A percentile compares a stretch with the other conserved stretches of the same genome.
Evolutionary conservation across 2,113 vertebrate genomes (phyloP).

Genomic region (Taxidea taxus): DNA sequence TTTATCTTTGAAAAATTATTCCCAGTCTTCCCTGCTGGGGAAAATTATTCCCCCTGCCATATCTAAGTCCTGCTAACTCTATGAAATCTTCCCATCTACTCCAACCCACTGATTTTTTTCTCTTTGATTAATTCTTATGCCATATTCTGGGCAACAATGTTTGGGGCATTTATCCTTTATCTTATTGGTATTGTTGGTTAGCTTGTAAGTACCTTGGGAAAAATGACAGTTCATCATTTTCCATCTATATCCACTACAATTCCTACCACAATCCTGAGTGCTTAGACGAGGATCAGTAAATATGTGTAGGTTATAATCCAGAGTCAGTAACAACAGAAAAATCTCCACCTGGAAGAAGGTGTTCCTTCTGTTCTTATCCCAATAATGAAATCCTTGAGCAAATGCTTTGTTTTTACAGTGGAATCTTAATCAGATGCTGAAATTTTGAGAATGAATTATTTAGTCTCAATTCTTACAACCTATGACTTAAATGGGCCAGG

Average conservation of each 20-base stretch:
- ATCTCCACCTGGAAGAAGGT: not conserved
- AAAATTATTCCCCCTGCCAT: not conserved
- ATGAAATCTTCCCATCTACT: not conserved
- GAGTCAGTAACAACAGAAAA: not conserved
- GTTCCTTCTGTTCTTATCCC: not conserved
- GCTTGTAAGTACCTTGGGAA: not conserved
- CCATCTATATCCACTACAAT: not conserved
- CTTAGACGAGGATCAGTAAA: not conserved
- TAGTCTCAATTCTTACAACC: not conserved
- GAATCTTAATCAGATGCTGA: not conserved
- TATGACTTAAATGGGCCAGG: not conserved
- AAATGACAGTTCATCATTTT: not conserved
- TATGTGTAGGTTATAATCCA: not conserved
- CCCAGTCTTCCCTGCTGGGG: not conserved
- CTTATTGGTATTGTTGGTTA: not conserved
- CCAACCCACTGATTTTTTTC: not conserved
- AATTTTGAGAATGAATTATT: not conserved
- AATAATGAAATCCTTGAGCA: not conserved
- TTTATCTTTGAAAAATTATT: constrained; percentile 1
- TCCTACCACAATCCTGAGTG: not conserved
- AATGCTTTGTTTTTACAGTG: not conserved
- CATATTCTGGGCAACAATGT: not conserved
- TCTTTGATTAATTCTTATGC: not conserved
- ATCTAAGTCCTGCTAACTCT: not conserved
- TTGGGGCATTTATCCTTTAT: not conserved